These are phyloP conservation scores for Eueremaeus valkanovi DNA, from an alignment of 2,888 invertebrate species.

Conservation along the genomic window DNA sequence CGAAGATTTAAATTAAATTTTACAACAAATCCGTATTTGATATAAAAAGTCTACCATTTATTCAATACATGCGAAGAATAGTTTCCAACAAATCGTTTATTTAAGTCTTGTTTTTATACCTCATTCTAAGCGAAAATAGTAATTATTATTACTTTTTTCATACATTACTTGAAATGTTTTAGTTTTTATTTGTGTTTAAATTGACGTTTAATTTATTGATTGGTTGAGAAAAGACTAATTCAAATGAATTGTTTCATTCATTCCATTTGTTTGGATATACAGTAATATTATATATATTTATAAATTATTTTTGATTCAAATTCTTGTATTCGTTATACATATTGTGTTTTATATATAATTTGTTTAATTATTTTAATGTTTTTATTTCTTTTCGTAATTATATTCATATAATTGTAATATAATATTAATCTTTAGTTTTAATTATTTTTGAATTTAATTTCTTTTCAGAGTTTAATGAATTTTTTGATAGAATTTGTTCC, in stretches of 20 bases:
- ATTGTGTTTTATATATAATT: not conserved
- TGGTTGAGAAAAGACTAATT: no score
- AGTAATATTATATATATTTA: no score
- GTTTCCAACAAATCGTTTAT: not conserved
- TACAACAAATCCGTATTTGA: no score
- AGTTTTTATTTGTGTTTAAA: no score
- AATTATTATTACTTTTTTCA: no score
- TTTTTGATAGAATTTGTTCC: not conserved
- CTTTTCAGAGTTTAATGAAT: not conserved
- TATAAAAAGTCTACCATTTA: no score
- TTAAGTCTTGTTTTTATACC: no score
- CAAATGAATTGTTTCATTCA: not conserved
- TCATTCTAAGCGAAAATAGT: no score
- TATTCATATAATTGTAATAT: not conserved
- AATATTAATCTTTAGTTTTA: not conserved
- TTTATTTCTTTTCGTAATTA: not conserved
- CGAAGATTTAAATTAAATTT: no score
- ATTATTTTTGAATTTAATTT: not conserved
- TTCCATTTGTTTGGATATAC: no score
- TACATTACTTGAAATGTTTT: no score
- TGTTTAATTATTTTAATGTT: not conserved
- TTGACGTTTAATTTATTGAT: no score
- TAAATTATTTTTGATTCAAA: not conserved
- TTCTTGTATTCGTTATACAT: not conserved
- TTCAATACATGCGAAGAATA: not conserved